These are phyloP conservation scores for Phallusia fumigata DNA, from an alignment of 23 tunicate genomes.

Conservation along the genomic window DNA sequence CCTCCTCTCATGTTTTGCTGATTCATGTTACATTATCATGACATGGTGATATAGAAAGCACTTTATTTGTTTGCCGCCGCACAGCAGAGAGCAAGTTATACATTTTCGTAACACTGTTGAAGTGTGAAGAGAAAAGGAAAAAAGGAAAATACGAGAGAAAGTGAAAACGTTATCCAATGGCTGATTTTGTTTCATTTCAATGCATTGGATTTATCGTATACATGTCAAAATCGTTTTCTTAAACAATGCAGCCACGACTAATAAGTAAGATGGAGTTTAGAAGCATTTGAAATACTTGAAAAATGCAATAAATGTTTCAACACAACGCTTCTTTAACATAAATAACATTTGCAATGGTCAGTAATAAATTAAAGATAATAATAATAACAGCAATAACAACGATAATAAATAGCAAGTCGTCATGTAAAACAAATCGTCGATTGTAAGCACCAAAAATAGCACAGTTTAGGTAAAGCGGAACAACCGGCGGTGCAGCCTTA, in stretches of 20 bases:
- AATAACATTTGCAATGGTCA: not conserved
- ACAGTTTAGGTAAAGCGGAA: constrained; percentile 6
- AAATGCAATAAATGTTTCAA: not conserved
- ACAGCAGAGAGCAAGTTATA: not conserved
- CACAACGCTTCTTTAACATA: not conserved
- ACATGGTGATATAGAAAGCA: not conserved
- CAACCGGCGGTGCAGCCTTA: too few relatives aligned
- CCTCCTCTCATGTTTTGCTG: too few relatives aligned
- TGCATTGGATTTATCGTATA: too few relatives aligned
- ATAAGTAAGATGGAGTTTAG: not conserved
- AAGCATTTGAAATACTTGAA: not conserved
- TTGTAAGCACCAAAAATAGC: not conserved
- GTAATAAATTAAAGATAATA: not conserved
- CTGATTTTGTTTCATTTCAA: too few relatives aligned
- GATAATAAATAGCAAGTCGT: too few relatives aligned
- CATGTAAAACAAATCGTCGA: too few relatives aligned
- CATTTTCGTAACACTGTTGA: constrained; percentile 1
- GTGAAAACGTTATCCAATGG: too few relatives aligned
- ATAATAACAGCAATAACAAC: too few relatives aligned
- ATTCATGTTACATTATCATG: not conserved
- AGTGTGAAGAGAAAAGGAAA: too few relatives aligned
- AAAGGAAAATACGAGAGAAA: not conserved
- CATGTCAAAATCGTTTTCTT: too few relatives aligned
- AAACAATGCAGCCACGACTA: too few relatives aligned
- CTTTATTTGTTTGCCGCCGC: not conserved